Evolutionary conservation across 2,113 vertebrate species (phyloP).

Genomic region (Noctilio leporinus): DNA sequence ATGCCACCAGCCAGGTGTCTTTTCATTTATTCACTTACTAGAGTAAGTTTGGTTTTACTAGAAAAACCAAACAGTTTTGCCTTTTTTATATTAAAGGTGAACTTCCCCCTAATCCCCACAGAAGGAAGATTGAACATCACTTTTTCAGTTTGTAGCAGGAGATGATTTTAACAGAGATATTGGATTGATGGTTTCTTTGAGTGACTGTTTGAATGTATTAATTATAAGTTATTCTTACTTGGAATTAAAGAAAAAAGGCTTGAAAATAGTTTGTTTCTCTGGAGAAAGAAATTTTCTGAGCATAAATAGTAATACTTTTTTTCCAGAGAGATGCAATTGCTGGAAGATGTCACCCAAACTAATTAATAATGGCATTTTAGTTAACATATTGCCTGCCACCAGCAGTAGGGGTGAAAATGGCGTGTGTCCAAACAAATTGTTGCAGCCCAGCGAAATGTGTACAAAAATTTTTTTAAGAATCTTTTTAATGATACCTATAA

Average conservation of each 20-base stretch:
- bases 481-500: neutral
- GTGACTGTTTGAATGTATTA: neutral
- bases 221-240: neutral
- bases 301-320: neutral
- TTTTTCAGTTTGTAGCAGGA: conserved; percentile 14
- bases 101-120: neutral
- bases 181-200: neutral
- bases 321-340: neutral
- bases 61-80: neutral
- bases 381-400: conserved; percentile 52
- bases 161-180: neutral
- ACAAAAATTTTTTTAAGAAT: neutral
- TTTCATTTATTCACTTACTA: conserved; percentile 10
- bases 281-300: neutral
- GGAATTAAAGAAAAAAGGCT: neutral
- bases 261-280: neutral
- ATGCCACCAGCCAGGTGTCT: no score
- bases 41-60: no score
- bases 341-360: neutral
- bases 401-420: conserved; percentile 30
- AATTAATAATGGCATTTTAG: conserved; percentile 48
- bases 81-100: neutral
- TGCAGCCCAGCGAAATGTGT: conserved; percentile 7
- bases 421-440: conserved; percentile 32
- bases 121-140: neutral